Base-by-base conservation (phyloP, 2,888 invertebrate genomes). In the Ganaspis brasiliensis region DNA sequence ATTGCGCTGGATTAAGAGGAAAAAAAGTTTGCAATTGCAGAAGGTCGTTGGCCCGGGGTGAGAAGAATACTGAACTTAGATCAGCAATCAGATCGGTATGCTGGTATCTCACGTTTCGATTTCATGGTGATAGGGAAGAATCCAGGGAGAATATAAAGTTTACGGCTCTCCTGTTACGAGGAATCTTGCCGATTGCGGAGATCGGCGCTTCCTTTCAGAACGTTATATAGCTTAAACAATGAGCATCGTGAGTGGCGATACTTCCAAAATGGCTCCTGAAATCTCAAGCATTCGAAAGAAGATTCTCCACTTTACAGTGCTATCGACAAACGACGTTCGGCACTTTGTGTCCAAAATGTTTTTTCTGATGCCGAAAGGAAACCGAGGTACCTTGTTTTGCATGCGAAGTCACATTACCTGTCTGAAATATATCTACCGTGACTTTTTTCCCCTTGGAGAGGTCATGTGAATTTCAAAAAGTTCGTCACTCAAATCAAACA, bases 261-360 rank as follows among this genome's bases (percentile, higher is more conserved):
- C 79, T 67, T 77, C 79, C 76, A 79, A 81, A 81, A 81, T 78
- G 81, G 79, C 81, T 78, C 52, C 79, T 81, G 79, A 81, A 81
- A 81, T 81, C 78, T 79, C 26, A 55, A 74, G 79, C 79, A 81
- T 81, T 72, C 78, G 67, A 67, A 37, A 40, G 40, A 40, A 19
- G 40, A 40, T 67, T 63, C 70, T 72, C 80, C 59, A 77, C 73
- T 19, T 67, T 67, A 57, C 72, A 26, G 75, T 73, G 40, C 76
- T 80, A 81, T 81, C 81, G 78, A 49, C 71, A 78, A 79, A 81
- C 81, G 81, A 79, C 80, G 84, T 84, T 82, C 81, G 82, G 83
- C 85, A 84, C 84, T 84, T 85, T 83, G 81, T 76, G 84, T 52
- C 82, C 40, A 67, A 40, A 67, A 67, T 67, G n/a, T 67, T 24